Evolutionary conservation across 1,140 invertebrate genomes (phyloP), one percentile per base, ranked within the genome.

Genomic region (Melipona quadrifasciata): DNA sequence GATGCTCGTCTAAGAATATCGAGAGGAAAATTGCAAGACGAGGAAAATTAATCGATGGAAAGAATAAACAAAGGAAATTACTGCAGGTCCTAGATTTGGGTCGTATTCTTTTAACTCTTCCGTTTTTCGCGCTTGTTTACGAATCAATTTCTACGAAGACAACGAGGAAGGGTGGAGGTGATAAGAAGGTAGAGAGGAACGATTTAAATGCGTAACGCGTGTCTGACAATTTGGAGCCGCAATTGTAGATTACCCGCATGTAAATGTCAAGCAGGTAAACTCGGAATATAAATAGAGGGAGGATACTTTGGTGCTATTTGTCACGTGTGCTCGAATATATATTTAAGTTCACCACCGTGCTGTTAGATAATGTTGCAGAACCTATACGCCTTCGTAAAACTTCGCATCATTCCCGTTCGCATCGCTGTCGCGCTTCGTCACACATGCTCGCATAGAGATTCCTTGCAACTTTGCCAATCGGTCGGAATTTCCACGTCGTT

Each of bases 271-370:
- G 73, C 51, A 51, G 64, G 74, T 55, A 77, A 83, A 83, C 81
- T 34, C 24, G 53, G 81, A 83, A 83, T 83, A 83, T 83, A 83
- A 83, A 83, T 83, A 83, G 81, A 70, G 47, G 55, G 51, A 51
- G n/a, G n/a, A 57, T 77, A 55, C 64, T 77, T 77, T 19, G 19
- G 53, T 51, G 8, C 53, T 64, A 70, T 83, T 83, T 83, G 74
- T 83, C 81, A 77, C 73, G 73, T 31, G 81, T 31, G 81, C 64
- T 27, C 74, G 73, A 70, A 77, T 83, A 70, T 83, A 70, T 77
- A 77, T 83, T 83, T 68, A 58, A 77, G 34, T 68, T 70, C 11
- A n/a, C 19, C 24, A 47, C 73, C 55, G 21, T 6, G 64, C 4
- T 57, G 31, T 31, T 61, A 27, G 58, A 76, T 76, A 57, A 76